A percentile compares a stretch with the other conserved stretches of the same genome.
These are phyloP conservation scores for Aleiodes sp. DNA, from an alignment of 1,140 invertebrate genomes.

Conservation along the genomic window DNA sequence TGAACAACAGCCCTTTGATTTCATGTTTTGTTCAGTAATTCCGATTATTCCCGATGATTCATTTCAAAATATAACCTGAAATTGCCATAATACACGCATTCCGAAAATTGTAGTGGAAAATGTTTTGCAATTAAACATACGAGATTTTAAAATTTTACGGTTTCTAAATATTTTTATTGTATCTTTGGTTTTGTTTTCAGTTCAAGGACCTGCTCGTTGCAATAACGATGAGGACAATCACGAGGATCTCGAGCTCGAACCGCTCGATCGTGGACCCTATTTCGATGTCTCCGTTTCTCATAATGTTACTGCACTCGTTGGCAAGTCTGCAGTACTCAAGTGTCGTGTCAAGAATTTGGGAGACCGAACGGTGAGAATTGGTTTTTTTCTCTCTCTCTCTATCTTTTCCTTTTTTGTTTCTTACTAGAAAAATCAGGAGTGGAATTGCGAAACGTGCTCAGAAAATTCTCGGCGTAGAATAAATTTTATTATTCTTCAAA, in stretches of 20 bases:
- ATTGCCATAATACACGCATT: too few relatives aligned
- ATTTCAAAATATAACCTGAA: too few relatives aligned
- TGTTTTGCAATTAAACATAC: too few relatives aligned
- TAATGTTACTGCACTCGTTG: slow-evolving; percentile 83
- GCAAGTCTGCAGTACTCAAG: slow-evolving; percentile 80
- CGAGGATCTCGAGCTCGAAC: slow-evolving; percentile 52
- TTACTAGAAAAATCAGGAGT: neutral
- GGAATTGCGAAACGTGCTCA: too few relatives aligned
- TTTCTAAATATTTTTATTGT: slow-evolving; percentile 5
- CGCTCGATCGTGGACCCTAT: slow-evolving; percentile 73
- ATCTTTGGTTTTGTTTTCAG: slow-evolving; percentile 28
- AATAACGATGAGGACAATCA: slow-evolving; percentile 54
- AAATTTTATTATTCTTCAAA: too few relatives aligned
- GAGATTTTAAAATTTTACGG: too few relatives aligned
- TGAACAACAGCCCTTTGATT: too few relatives aligned
- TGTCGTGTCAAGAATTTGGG: slow-evolving; percentile 83
- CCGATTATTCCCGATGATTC: too few relatives aligned
- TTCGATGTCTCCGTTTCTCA: slow-evolving; percentile 78
- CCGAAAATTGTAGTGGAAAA: too few relatives aligned
- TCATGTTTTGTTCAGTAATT: too few relatives aligned
- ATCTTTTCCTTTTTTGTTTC: neutral
- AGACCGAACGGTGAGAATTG: slow-evolving; percentile 74
- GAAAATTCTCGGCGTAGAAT: too few relatives aligned
- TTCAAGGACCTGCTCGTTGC: slow-evolving; percentile 55
- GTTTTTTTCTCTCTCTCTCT: neutral